Evolutionary conservation across 2,888 invertebrate genomes (phyloP).

Genomic region (Frankliniella intonsa): DNA sequence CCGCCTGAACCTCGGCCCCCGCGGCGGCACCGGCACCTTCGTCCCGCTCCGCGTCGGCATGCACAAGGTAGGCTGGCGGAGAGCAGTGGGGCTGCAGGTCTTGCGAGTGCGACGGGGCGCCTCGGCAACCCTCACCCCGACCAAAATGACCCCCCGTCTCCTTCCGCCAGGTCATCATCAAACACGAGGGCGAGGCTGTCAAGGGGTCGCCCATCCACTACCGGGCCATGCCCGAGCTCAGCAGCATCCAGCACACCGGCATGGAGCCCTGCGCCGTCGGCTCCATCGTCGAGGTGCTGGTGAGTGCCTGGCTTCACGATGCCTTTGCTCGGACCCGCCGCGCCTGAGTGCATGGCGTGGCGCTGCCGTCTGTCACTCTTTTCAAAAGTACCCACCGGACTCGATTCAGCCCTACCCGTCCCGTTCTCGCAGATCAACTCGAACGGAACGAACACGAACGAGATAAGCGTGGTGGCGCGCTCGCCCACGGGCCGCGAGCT

Average conservation of each 20-base stretch:
- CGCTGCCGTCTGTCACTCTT: no score
- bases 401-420: not conserved
- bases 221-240: constrained; percentile 78
- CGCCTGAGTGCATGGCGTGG: no score
- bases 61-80: constrained; percentile 62
- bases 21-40: constrained; percentile 75
- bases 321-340: no score
- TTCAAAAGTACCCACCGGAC: no score
- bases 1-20: constrained; percentile 57
- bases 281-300: constrained; percentile 90
- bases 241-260: constrained; percentile 83
- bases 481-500: constrained; percentile 82
- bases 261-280: constrained; percentile 95
- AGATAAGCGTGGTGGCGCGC: constrained; percentile 87
- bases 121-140: not conserved
- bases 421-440: constrained; percentile 54
- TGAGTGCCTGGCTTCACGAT: constrained; percentile 43
- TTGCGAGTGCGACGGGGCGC: not conserved
- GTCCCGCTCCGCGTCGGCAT: constrained; percentile 87
- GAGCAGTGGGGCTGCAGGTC: not conserved
- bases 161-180: constrained; percentile 51
- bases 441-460: constrained; percentile 59
- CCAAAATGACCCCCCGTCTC: not conserved
- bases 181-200: constrained; percentile 56
- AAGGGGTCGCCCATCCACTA: constrained; percentile 66